Evolutionary conservation across 2,113 vertebrate genomes (phyloP), one percentile per base, ranked within the genome.

Genomic region (Mustela lutreola): DNA sequence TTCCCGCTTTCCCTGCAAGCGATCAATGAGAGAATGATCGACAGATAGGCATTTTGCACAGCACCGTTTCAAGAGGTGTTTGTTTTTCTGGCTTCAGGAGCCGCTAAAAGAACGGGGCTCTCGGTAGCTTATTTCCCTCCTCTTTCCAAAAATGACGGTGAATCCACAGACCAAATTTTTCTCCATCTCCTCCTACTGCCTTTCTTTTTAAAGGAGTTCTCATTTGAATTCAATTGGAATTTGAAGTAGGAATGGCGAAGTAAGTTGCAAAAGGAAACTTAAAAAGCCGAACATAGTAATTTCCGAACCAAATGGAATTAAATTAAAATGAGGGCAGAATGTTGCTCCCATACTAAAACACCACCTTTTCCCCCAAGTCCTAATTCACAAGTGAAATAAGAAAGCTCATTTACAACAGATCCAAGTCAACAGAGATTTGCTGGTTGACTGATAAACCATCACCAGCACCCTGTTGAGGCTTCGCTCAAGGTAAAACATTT

Each of bases 401-500:
- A 80, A 76, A 67, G 26, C 76, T 81, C 42, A 39, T 92, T 92
- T 73, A 84, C 39, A 73, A 70, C 24, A 16, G 62, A 91, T 58
- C 84, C 93, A 56, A 71, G 84, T 97, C 84, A 92, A 89, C 0
- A 92, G 92, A 95, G 83, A 91, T 79, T 53, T 94, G 88, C 62
- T 92, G 90, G 63, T 36, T 73, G 87, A 65, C 92, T 90, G 95
- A 92, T 78, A 94, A 95, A 96, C 81, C 42, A 71, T 84, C 53
- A 42, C 39, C 28, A 10, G 65, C 26, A 48, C 36, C 26, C 22
- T 82, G 92, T 39, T 42, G 58, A 96, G 58, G 70, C 78, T 96
- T 16, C 58, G 75, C 87, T 96, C 70, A 63, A 79, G 76, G 94
- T 93, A 92, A 95, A 95, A 96, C 95, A 95, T 97, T 98, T 97